phyloP scores from a whole-genome alignment of 2,888 invertebrate species.

The Nomada lathburiana region DNA sequence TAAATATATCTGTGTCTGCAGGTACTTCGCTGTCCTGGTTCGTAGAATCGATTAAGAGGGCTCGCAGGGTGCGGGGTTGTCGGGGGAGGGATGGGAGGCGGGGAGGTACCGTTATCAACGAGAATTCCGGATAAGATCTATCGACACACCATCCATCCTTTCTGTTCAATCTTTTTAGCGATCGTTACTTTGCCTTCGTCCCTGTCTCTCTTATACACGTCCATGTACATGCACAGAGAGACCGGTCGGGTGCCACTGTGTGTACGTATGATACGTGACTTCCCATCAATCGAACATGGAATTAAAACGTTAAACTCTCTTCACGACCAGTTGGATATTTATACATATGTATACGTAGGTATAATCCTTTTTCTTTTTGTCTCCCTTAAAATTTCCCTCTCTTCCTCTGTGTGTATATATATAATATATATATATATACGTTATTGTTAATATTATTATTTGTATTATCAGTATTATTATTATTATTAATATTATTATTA shows the following conservation, averaged over 20 bases:
- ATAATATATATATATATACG: conserved; percentile 29
- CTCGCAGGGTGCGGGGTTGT: conserved; percentile 22
- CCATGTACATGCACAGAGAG: conserved; percentile 16
- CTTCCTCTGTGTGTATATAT: conserved; percentile 35
- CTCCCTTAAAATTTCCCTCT: neutral
- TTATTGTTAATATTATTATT: conserved; percentile 28
- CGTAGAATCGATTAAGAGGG: conserved; percentile 61
- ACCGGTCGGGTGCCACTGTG: neutral
- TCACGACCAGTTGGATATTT: conserved; percentile 8
- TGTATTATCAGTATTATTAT: conserved; percentile 43
- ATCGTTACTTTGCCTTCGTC: neutral
- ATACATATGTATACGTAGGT: neutral
- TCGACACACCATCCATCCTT: conserved; percentile 3
- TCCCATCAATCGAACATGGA: neutral
- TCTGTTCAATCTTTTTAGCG: neutral
- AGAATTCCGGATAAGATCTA: conserved; percentile 41
- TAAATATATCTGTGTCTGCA: conserved; percentile 81
- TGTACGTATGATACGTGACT: neutral
- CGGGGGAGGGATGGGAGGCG: neutral
- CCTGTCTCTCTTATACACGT: conserved; percentile 1
- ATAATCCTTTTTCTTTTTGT: neutral
- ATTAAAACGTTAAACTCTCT: conserved; percentile 37
- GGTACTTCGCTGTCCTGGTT: conserved; percentile 82
- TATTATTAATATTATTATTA: conserved; percentile 32
- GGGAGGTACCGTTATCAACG: conserved; percentile 35